Evolutionary conservation across 1,140 invertebrate species (phyloP).

Genomic region (Chlorops oryzae): DNA sequence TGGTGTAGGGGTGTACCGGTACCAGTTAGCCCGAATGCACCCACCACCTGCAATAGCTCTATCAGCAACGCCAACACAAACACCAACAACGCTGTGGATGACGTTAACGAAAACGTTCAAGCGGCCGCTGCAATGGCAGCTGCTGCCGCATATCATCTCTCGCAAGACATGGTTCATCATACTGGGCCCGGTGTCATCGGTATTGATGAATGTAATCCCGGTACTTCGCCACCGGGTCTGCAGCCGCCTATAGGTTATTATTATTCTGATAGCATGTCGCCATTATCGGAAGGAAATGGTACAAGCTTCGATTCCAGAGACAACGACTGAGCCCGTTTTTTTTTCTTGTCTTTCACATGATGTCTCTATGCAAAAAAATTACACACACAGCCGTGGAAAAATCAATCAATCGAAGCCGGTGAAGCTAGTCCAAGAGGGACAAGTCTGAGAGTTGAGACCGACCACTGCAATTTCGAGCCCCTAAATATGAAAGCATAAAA

Average conservation of each 20-base stretch:
- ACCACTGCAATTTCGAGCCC: no score
- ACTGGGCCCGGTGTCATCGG: conserved; percentile 4
- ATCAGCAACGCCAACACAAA: background rate
- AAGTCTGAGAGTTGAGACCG: no score
- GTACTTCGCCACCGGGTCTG: background rate
- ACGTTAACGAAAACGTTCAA: conserved; percentile 15
- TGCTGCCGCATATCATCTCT: conserved; percentile 28
- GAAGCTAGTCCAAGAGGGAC: no score
- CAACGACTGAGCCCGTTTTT: conserved; percentile 16
- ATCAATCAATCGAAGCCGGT: no score
- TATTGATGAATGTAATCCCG: conserved; percentile 18
- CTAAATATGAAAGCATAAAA: no score
- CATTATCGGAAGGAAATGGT: conserved; percentile 33
- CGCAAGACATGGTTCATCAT: conserved; percentile 30
- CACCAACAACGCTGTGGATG: conserved; percentile 7
- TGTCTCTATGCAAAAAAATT: no score
- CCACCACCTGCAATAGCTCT: conserved; percentile 5
- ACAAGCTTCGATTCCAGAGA: conserved; percentile 13
- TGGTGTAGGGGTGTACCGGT: conserved; percentile 85
- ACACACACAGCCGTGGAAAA: no score
- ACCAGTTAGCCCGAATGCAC: no score
- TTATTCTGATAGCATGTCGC: conserved; percentile 41
- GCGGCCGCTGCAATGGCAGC: conserved; percentile 16
- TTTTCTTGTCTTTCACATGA: no score
- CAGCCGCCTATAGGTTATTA: conserved; percentile 19